Base-by-base conservation (phyloP, 2,113 vertebrate genomes). In the Monopterus albus region DNA sequence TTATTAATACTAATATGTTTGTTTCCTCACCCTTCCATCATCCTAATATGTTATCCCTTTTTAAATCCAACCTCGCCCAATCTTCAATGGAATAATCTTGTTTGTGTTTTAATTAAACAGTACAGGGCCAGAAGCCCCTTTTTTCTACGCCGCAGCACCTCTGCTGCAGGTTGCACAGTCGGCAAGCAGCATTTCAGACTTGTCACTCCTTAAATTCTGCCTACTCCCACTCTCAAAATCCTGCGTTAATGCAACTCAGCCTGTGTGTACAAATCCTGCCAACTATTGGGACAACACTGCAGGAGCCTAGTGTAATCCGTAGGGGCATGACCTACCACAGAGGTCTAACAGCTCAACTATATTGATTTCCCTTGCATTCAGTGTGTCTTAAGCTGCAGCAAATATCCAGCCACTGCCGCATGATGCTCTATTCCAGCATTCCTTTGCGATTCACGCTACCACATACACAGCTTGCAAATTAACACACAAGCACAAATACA, bases 91-190 rank as follows among this genome's bases (percentile, higher is more conserved):
- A 63, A 59, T 82, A 79, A 86, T 76, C 78, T 65, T 52, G 40
- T 79, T 65, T 73, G 56, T 66, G 36, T 83, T 86, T 87, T 88
- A 87, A 89, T 89, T 77, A 84, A 84, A 73, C 72, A 61, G 47
- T 11, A 47, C 61, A 67, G 70, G 73, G 28, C 67, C 53, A 6
- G 40, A 52, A 53, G 47, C 39, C 39, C 25, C 25, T 45, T n/a
- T n/a, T n/a, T 52, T 10, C 33, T 66, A 20, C 50, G 45, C 58
- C 51, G 42, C 25, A 23, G 50, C 73, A 65, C 68, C 52, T 64
- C 47, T 28, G 50, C 36, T 49, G 59, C 46, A 15, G 14, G 28
- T 55, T 55, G 45, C 25, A n/a, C 45, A 47, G 43, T 47, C 69
- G 65, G 35, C 35, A 58, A 47, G 59, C 28, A 66, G 23, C 49